Percentiles rank a stretch among this genome's conserved stretches.
These are phyloP conservation scores for Chrysomela aeneicollis DNA, from an alignment of 2,888 invertebrate species.

Conservation along the genomic window DNA sequence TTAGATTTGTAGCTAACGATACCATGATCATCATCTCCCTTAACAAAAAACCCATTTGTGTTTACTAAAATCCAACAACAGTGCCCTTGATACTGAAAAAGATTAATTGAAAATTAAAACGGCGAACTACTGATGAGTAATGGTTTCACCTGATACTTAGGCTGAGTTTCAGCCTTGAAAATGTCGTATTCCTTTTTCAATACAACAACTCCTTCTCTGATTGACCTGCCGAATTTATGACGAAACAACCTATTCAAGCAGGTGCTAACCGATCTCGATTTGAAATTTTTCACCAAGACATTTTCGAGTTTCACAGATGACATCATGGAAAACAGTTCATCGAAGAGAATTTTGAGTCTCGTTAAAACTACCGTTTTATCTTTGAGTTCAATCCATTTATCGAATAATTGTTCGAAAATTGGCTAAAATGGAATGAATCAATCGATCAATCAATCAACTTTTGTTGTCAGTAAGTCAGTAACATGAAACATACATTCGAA, in stretches of 20 bases:
- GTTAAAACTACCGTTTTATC: slow-evolving; percentile 67
- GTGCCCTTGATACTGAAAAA: slow-evolving; percentile 68
- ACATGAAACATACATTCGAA: too few species aligned
- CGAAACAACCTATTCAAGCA: background rate
- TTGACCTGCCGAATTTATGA: background rate
- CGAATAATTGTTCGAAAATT: slow-evolving; percentile 76
- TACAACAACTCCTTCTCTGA: background rate
- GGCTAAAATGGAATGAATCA: slow-evolving; percentile 68
- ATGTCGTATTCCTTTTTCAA: background rate
- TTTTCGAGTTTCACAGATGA: slow-evolving; percentile 23
- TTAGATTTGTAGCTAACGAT: slow-evolving; percentile 66
- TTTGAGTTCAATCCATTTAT: slow-evolving; percentile 80
- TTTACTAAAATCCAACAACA: slow-evolving; percentile 72
- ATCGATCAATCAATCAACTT: too few species aligned
- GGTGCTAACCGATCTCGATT: background rate
- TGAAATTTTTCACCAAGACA: slow-evolving; percentile 30
- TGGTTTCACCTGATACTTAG: slow-evolving; percentile 1
- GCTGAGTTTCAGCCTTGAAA: slow-evolving; percentile 53
- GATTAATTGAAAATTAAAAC: background rate
- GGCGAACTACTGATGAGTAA: background rate
- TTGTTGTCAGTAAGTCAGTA: too few species aligned
- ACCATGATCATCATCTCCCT: slow-evolving; percentile 75
- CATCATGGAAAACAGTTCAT: slow-evolving; percentile 56
- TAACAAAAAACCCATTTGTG: slow-evolving; percentile 73
- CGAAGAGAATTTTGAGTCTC: slow-evolving; percentile 67